Evolutionary conservation across 2,113 vertebrate species (phyloP), one percentile per base, ranked within the genome.

Genomic region (Platanista minor): DNA sequence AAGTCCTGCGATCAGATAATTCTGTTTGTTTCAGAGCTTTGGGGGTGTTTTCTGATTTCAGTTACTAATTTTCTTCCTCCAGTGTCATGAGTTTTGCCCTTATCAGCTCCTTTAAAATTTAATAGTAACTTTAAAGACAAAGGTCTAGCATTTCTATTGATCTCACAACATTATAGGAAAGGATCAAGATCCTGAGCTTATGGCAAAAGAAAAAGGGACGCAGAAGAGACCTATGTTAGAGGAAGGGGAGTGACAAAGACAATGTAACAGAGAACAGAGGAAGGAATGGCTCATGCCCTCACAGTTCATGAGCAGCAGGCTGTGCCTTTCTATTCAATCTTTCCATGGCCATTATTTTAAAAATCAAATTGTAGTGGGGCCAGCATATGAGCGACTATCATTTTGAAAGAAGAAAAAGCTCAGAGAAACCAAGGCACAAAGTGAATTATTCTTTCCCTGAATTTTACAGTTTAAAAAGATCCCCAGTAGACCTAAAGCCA

Each of bases 361-460:
- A 82, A 90, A 71, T 78, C 23, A 39, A 71, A 81, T n/a, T 90
- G 9, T 64, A 93, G 62, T 62, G 77, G n/a, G 20, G n/a, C 75
- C 67, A 91, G 31, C 21, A 61, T 57, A 77, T 13, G 31, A 87
- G 81, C 27, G 54, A 41, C n/a, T 81, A 90, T 96, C 41, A 87
- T 62, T 61, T 39, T 71, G 61, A 83, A 93, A 94, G 31, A 92
- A 87, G 36, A 97, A 84, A 97, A 87, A 49, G 33, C 33, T 15
- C 39, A 96, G 69, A 91, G 75, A 97, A 97, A 91, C 69, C 31
- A 89, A 96, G 78, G 86, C 23, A 94, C 29, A 81, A 29, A 23
- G 4, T 86, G 52, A 95, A 31, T 90, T 94, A 94, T 59, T 96
- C 81, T 27, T 2, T 20, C 46, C 64, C 15, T 54, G 89, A 95